These are phyloP conservation scores for Lasioglossum vierecki DNA, from an alignment of 2,888 invertebrate genomes.

Conservation along the genomic window DNA sequence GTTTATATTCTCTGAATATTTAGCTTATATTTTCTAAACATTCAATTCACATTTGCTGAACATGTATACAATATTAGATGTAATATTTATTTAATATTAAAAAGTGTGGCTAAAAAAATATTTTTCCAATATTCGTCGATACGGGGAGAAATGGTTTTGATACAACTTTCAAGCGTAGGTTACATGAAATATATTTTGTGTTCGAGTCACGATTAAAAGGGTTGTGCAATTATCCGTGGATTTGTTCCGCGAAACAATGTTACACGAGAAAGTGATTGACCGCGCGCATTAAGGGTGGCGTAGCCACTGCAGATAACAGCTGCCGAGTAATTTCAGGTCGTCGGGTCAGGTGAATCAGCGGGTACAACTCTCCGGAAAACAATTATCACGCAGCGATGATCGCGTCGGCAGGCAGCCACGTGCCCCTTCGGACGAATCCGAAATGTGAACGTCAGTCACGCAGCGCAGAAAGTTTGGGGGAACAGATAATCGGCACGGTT, in stretches of 20 bases:
- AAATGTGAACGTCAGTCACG: neutral
- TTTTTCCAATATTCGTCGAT: no score
- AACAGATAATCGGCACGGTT: neutral
- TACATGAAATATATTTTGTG: neutral
- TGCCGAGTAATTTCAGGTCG: neutral
- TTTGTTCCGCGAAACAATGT: neutral
- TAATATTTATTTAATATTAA: no score
- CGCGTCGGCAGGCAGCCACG: neutral
- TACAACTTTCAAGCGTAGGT: no score
- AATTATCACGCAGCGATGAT: conserved; percentile 1
- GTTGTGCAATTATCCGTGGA: neutral
- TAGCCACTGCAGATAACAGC: neutral
- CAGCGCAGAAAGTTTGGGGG: neutral
- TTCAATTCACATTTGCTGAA: no score
- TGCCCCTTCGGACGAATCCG: neutral
- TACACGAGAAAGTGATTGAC: neutral
- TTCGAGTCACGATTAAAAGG: neutral
- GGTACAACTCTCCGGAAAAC: neutral
- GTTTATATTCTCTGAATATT: no score
- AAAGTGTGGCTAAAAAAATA: no score
- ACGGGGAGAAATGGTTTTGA: no score
- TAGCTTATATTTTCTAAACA: no score
- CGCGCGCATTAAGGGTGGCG: neutral
- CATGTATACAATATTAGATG: no score
- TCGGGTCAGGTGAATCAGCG: neutral